Percentiles rank a stretch among this genome's conserved stretches.
Conservation (phyloP, 2,797 vertebrate genomes). For the Peromyscus melanophrys region DNA sequence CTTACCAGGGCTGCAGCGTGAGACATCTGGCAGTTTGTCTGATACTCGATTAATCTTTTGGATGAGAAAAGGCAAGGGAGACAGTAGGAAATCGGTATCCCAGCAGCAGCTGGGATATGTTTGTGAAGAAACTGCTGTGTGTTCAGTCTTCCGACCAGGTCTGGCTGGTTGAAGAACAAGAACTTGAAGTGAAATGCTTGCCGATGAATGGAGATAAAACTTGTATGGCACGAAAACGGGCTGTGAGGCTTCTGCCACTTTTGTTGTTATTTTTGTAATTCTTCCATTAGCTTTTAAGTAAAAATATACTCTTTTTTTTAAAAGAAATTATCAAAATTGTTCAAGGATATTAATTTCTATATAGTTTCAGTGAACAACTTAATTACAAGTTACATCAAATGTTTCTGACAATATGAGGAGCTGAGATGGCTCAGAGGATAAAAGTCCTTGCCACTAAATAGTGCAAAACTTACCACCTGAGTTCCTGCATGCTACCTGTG, state of each 20-base stretch:
- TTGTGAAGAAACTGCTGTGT: conserved; percentile 58
- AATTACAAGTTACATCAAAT: neutral
- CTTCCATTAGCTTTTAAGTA: neutral
- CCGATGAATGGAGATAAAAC: neutral
- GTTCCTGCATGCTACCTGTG: neutral
- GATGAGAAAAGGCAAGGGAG: conserved; percentile 41
- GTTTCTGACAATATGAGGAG: neutral
- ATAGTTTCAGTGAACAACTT: neutral
- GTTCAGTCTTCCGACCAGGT: conserved; percentile 60
- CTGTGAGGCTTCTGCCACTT: neutral
- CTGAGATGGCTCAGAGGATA: neutral
- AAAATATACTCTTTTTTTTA: neutral
- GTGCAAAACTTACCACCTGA: neutral
- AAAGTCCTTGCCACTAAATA: neutral
- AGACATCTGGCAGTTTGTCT: conserved; percentile 65
- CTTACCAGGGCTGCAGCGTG: conserved; percentile 68
- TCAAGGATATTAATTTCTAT: neutral
- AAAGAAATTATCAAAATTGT: neutral
- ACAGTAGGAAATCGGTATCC: neutral
- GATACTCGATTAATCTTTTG: conserved; percentile 23
- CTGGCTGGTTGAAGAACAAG: neutral
- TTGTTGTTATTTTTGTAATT: neutral
- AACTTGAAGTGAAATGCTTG: conserved; percentile 44
- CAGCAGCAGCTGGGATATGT: conserved; percentile 10
- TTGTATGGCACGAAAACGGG: neutral